Percentiles rank a stretch among this genome's conserved stretches.
Evolutionary conservation across 2,888 invertebrate genomes (phyloP).

Genomic region (Drymonia ruficornis): DNA sequence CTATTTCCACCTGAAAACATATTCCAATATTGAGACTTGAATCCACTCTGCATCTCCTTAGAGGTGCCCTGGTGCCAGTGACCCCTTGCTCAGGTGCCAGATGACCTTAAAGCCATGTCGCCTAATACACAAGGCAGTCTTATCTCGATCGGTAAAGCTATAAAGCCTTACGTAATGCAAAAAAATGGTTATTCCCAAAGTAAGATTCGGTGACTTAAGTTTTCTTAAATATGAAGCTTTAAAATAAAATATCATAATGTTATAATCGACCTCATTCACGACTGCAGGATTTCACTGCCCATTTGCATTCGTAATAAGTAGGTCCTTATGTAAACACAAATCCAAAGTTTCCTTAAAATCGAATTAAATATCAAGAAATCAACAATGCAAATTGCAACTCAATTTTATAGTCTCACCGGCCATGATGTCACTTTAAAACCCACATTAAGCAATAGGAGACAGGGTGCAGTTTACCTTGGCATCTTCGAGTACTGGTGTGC

Average conservation of each 20-base stretch:
- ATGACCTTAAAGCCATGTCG: too few relatives aligned
- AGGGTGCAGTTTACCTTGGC: conserved; percentile 61
- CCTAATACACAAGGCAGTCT: too few relatives aligned
- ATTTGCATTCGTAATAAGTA: background rate
- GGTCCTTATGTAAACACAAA: background rate
- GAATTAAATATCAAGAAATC: conserved; percentile 2
- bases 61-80: too few relatives aligned
- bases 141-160: too few relatives aligned
- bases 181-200: too few relatives aligned
- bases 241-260: too few relatives aligned
- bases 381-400: conserved; percentile 1
- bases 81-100: too few relatives aligned
- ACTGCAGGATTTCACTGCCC: background rate
- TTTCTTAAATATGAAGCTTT: background rate
- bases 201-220: background rate
- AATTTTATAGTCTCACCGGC: conserved; percentile 1
- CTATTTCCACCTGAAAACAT: conserved; percentile 75
- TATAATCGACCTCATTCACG: background rate
- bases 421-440: conserved; percentile 3
- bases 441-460: background rate
- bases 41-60: too few relatives aligned
- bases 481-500: conserved; percentile 64
- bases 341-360: conserved; percentile 6
- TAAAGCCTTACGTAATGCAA: too few relatives aligned
- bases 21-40: background rate